Evolutionary conservation across 2,113 vertebrate genomes (phyloP).

Genomic region (Burhinus oedicnemus): DNA sequence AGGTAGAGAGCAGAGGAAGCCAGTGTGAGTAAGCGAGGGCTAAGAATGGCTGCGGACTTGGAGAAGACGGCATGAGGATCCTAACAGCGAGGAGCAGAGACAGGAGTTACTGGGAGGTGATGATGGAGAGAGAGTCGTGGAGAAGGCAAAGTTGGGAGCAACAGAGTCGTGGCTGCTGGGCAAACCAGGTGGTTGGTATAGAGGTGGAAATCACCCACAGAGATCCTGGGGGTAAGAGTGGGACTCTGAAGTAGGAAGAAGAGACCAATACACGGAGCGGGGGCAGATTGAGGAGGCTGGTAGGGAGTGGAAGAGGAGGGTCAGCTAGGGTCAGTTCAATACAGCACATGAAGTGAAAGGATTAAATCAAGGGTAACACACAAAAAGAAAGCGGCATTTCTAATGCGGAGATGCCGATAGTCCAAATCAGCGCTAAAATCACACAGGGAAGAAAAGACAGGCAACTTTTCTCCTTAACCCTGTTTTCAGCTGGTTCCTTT

Average conservation of each 20-base stretch:
- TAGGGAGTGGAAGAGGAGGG: neutral
- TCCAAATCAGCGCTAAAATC: neutral
- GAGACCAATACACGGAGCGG: fast-evolving
- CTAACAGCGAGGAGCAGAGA: neutral
- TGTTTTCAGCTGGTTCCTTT: constrained; percentile 1
- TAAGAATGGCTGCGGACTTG: neutral
- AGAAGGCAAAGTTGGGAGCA: neutral
- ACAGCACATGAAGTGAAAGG: neutral
- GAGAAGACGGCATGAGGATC: neutral
- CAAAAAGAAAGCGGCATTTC: neutral
- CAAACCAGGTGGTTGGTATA: neutral
- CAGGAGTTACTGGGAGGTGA: neutral
- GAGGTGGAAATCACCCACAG: neutral
- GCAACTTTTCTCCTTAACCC: neutral
- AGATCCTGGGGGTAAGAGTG: neutral
- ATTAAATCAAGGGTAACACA: neutral
- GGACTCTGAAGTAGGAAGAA: too few relatives aligned
- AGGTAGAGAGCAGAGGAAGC: neutral
- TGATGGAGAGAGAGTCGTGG: fast-evolving
- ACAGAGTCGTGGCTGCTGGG: fast-evolving
- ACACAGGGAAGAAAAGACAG: neutral
- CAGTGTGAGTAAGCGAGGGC: neutral
- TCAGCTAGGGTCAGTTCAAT: fast-evolving
- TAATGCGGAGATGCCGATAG: neutral
- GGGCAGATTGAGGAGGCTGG: too few relatives aligned